These are phyloP conservation scores for Hypotaenidia philippensis DNA, from an alignment of 2,797 vertebrate genomes.

Conservation along the genomic window DNA sequence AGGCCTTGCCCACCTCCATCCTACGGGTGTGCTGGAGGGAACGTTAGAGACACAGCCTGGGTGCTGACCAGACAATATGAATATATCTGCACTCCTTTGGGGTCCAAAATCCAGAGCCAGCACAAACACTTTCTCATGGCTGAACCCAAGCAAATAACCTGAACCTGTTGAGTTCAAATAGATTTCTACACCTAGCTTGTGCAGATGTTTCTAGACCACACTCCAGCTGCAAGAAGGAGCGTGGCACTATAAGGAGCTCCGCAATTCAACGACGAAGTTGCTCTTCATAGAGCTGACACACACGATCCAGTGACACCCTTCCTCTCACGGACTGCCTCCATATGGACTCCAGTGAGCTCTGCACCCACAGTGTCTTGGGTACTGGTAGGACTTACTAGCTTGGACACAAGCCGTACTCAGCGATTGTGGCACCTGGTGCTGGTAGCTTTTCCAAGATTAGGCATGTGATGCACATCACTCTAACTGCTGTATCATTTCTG, in stretches of 20 bases:
- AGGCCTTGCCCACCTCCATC: no score
- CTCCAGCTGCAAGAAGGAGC: not conserved
- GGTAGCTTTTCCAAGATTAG: not conserved
- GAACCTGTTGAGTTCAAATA: not conserved
- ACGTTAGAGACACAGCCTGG: no score
- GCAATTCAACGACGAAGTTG: not conserved
- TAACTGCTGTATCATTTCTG: not conserved
- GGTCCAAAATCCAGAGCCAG: not conserved
- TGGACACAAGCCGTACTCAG: rapidly evolving
- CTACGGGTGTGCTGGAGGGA: no score
- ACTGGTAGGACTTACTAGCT: not conserved
- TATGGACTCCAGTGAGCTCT: not conserved
- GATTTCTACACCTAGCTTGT: not conserved
- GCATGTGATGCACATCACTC: not conserved
- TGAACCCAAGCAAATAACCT: not conserved
- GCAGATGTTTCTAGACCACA: not conserved
- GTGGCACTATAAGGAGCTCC: not conserved
- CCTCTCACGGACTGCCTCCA: rapidly evolving
- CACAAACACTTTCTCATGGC: rapidly evolving
- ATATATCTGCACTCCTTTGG: not conserved
- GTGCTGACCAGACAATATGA: not conserved
- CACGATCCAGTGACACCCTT: not conserved
- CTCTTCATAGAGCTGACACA: not conserved
- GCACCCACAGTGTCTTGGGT: not conserved
- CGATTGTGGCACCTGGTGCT: not conserved